phyloP scores from a whole-genome alignment of 2,113 vertebrate species.

The Gnathochromis pfefferi region DNA sequence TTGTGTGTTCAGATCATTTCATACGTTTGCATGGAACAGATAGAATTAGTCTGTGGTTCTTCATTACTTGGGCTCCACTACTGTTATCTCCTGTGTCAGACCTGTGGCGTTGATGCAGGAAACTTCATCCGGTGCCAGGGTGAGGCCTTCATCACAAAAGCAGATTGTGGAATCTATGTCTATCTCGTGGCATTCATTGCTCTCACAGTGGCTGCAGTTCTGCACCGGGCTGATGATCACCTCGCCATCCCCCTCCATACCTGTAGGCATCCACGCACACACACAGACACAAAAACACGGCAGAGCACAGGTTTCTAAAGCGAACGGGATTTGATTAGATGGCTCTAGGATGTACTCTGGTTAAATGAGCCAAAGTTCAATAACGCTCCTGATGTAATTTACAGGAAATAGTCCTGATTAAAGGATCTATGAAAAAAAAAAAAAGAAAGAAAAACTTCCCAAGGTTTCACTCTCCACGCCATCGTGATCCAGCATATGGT shows the following conservation, averaged over 20 bases:
- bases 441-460: background rate
- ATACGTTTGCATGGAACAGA: background rate
- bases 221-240: constrained; percentile 87
- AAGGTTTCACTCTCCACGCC: background rate
- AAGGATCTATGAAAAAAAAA: background rate
- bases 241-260: constrained; percentile 89
- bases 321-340: background rate
- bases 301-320: background rate
- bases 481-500: background rate
- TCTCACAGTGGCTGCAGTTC: constrained; percentile 96
- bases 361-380: background rate
- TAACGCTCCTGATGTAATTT: background rate
- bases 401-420: background rate
- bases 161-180: constrained; percentile 75
- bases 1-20: background rate
- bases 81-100: background rate
- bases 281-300: background rate
- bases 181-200: constrained; percentile 82
- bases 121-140: constrained; percentile 78
- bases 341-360: background rate
- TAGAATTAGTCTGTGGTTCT: background rate
- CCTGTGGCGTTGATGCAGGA: constrained; percentile 77
- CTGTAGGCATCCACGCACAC: constrained; percentile 50
- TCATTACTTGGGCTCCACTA: background rate
- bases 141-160: constrained; percentile 82